Conservation (phyloP, 1,140 invertebrate species). For the Mylabris phalerata region DNA sequence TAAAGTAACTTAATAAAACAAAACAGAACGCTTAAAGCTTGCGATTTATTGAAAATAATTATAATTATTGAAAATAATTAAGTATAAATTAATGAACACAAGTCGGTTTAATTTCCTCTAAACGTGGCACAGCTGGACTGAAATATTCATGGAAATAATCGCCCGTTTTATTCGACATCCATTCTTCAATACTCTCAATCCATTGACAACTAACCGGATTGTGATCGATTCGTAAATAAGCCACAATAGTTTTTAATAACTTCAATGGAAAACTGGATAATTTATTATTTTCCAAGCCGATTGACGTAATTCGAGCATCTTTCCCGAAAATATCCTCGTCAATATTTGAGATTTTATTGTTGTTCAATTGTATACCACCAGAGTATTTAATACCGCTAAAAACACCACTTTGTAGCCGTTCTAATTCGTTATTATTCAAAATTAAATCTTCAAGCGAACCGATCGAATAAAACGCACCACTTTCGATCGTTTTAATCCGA, state of each 20-base stretch:
- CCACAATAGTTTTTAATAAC: too few relatives aligned
- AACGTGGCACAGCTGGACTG: too few relatives aligned
- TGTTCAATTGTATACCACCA: neutral
- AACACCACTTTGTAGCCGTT: neutral
- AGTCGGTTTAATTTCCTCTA: too few relatives aligned
- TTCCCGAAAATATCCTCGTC: neutral
- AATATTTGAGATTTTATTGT: slow-evolving; percentile 1
- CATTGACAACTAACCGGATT: slow-evolving; percentile 5
- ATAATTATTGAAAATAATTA: too few relatives aligned
- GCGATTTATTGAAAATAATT: too few relatives aligned
- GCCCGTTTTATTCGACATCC: neutral
- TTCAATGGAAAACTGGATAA: too few relatives aligned
- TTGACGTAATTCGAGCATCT: too few relatives aligned
- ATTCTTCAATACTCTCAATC: neutral
- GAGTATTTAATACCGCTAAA: neutral
- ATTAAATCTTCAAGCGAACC: neutral
- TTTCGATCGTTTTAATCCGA: neutral
- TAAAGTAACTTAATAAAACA: too few relatives aligned
- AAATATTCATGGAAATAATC: neutral
- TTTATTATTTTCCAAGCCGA: too few relatives aligned
- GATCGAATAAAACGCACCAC: neutral
- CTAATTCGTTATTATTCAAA: neutral
- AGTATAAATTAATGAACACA: too few relatives aligned
- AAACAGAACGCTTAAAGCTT: too few relatives aligned
- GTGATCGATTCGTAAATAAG: neutral